phyloP scores from a whole-genome alignment of 1,140 invertebrate species.

The Condylostylus longicornis region DNA sequence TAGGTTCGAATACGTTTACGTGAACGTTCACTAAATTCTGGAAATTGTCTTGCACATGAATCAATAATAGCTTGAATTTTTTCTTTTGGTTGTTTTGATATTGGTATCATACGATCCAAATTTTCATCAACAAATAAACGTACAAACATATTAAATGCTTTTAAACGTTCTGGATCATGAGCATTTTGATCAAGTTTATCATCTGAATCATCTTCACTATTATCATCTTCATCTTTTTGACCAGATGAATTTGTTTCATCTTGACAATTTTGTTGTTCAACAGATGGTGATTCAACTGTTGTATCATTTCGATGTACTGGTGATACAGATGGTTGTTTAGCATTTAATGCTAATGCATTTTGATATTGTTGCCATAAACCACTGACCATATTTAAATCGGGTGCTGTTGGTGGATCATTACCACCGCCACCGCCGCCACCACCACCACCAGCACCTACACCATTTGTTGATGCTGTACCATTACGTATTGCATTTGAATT shows the following conservation, averaged over 20 bases:
- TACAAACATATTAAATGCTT: slow-evolving; percentile 98
- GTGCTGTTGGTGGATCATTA: no score
- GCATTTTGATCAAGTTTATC: slow-evolving; percentile 74
- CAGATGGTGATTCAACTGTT: slow-evolving; percentile 22
- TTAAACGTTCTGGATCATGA: slow-evolving; percentile 87
- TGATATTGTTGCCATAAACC: slow-evolving; percentile 66
- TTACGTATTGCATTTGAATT: slow-evolving; percentile 43
- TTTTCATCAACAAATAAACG: slow-evolving; percentile 94
- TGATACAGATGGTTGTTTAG: slow-evolving; percentile 23
- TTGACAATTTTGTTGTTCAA: slow-evolving; percentile 59
- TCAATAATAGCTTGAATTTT: slow-evolving; percentile 97
- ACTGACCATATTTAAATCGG: slow-evolving; percentile 41
- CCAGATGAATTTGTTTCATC: slow-evolving; percentile 86
- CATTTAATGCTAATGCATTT: slow-evolving; percentile 28
- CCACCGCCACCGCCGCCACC: no score
- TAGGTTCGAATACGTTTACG: slow-evolving; percentile 90
- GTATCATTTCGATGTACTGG: slow-evolving; percentile 24
- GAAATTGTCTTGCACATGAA: slow-evolving; percentile 90
- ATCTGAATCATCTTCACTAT: slow-evolving; percentile 78
- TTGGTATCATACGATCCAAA: slow-evolving; percentile 87
- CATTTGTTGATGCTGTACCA: no score
- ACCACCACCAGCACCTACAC: no score
- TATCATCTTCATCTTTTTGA: slow-evolving; percentile 86
- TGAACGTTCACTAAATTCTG: slow-evolving; percentile 86
- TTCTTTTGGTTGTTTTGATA: slow-evolving; percentile 93